Evolutionary conservation across 2,797 vertebrate genomes (phyloP).

Genomic region (Melanotaenia trifasciata): DNA sequence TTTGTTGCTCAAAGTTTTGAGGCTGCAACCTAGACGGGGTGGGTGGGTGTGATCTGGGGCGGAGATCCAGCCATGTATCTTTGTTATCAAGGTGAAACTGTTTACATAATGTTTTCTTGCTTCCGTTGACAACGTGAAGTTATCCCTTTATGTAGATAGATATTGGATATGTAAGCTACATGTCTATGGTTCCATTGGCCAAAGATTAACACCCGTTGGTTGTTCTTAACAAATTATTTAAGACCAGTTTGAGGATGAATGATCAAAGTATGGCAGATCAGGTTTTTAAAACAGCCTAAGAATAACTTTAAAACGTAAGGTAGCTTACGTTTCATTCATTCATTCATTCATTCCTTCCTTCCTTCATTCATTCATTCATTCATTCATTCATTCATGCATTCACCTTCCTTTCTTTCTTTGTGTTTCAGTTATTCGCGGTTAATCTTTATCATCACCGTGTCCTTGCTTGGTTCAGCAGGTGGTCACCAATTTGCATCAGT

Average conservation of each 20-base stretch:
- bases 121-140: constrained; percentile 32
- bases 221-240: no score
- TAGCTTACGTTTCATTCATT: no score
- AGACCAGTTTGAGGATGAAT: no score
- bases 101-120: constrained; percentile 51
- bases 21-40: constrained; percentile 20
- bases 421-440: neutral
- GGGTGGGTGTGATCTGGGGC: constrained; percentile 73
- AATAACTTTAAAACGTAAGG: no score
- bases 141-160: no score
- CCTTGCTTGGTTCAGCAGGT: neutral
- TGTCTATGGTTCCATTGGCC: no score
- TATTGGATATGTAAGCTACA: no score
- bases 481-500: neutral
- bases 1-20: constrained; percentile 33
- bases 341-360: no score
- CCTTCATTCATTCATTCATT: no score
- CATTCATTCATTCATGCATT: no score
- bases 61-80: constrained; percentile 52
- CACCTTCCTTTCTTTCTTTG: neutral
- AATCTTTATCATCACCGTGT: neutral
- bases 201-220: neutral
- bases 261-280: fast-evolving
- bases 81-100: constrained; percentile 61
- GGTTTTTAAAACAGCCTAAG: no score